A percentile compares a stretch with the other conserved stretches of the same genome.
Evolutionary conservation across 1,140 invertebrate genomes (phyloP).

Genomic region (Apocrypta bakeri): DNA sequence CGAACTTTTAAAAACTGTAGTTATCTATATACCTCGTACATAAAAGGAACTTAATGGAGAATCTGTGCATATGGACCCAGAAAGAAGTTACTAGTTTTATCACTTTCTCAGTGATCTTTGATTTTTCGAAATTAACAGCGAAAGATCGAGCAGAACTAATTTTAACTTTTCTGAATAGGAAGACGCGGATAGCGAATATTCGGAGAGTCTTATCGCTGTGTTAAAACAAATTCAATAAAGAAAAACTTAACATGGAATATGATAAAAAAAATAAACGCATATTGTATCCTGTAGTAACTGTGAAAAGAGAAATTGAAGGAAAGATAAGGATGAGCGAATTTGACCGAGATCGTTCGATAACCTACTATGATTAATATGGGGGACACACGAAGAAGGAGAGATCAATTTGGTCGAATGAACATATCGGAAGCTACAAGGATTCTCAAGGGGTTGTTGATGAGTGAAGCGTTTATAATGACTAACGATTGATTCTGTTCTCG

Average conservation of each 20-base stretch:
- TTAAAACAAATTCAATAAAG: too few relatives aligned
- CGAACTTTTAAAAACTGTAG: not conserved
- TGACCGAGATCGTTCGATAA: not conserved
- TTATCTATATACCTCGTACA: too few relatives aligned
- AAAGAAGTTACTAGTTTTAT: not conserved
- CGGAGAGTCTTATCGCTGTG: too few relatives aligned
- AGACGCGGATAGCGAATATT: too few relatives aligned
- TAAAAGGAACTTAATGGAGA: too few relatives aligned
- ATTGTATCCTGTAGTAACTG: too few relatives aligned
- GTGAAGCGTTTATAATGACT: not conserved
- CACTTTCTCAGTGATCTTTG: not conserved
- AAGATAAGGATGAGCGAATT: not conserved
- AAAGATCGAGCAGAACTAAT: too few relatives aligned
- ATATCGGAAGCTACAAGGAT: conserved; percentile 46
- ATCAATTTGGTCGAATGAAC: conserved; percentile 44
- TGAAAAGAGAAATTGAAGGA: too few relatives aligned
- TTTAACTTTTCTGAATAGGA: too few relatives aligned
- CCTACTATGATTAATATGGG: conserved; percentile 3
- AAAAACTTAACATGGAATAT: too few relatives aligned
- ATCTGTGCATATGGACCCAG: not conserved
- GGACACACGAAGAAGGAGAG: conserved; percentile 9
- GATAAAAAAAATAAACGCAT: too few relatives aligned
- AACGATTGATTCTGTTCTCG: conserved; percentile 2
- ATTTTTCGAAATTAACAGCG: too few relatives aligned
- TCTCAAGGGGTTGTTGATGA: not conserved